Evolutionary conservation across 1,140 invertebrate species (phyloP), one percentile per base, ranked within the genome.

Genomic region (Oreohelix idahoensis): DNA sequence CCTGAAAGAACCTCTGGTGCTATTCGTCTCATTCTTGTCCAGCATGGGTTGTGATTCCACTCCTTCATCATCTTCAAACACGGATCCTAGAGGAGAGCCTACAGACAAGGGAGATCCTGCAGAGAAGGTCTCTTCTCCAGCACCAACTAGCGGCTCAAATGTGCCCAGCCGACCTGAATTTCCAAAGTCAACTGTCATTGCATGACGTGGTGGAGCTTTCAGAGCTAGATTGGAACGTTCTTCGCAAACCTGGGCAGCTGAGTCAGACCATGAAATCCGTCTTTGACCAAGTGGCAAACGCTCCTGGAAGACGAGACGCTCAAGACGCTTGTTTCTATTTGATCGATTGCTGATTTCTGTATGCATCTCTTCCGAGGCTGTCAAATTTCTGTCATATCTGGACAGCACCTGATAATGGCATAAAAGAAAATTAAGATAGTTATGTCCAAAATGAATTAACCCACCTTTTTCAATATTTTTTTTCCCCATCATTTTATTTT

Each of bases 361-460:
- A 4, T 71, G 79, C 0, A 49, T 77, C 4, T 39, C 38, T 45
- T 81, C 63, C 0, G 26, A 15, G 13, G n/a, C 10, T 1, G 79
- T 81, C 79, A 81, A 51, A 32, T 81, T 81, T 51, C 20, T 70
- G 45, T 81, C 79, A 81, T 81, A 71, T 15, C 66, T 58, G 36
- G 77, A 79, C 13, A 63, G 4, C 2, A 66, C 63, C 77, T 79
- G 58, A 4, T 58, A 23, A 58, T 45, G 15, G 15, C 15, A 45
- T 45, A 45, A 45, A 45, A 45, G 5, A 45, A 45, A 45, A 45
- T 15, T 45, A 15, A 45, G 5, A 8, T 45, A 45, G 5, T 15
- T 45, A 15, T 15, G 42, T n/a, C 42, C 42, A 45, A 45, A 45
- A 45, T 45, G n/a, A n/a, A n/a, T n/a, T n/a, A n/a, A n/a, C n/a